A percentile compares a stretch with the other conserved stretches of the same genome.
Conservation (phyloP, 2,888 invertebrate genomes). For the Drosophila suboccidentalis region DNA sequence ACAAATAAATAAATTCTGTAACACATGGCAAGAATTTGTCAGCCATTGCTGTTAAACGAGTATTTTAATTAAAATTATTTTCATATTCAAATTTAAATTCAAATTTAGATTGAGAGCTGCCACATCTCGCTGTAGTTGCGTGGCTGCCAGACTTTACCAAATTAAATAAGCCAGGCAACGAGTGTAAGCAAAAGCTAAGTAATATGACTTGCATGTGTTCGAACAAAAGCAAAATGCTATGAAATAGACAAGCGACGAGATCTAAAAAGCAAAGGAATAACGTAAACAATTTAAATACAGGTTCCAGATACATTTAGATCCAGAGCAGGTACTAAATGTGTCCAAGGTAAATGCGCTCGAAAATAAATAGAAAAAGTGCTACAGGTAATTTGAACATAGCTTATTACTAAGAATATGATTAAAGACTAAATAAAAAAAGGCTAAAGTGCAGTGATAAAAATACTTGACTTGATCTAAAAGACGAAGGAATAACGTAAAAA, state of each 20-base stretch:
- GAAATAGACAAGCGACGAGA: no score
- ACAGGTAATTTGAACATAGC: no score
- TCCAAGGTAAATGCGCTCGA: background rate
- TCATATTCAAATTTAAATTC: conserved; percentile 38
- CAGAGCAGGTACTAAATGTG: no score
- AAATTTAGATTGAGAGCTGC: conserved; percentile 42
- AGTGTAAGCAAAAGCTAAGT: background rate
- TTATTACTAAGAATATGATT: no score
- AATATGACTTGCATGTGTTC: accelerated
- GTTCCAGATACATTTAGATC: background rate
- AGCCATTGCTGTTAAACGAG: no score
- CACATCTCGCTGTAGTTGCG: background rate
- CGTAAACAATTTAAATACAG: conserved; percentile 20
- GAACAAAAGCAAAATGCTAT: conserved; percentile 5
- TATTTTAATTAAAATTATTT: no score
- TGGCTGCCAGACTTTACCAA: conserved; percentile 25
- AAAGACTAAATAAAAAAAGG: background rate
- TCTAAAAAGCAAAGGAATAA: conserved; percentile 7
- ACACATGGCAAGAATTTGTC: no score
- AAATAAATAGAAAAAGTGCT: no score
- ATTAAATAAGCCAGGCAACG: background rate
- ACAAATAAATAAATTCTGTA: no score
- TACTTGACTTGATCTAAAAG: background rate
- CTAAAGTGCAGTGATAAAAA: background rate
- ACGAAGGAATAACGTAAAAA: conserved; percentile 12